A percentile compares a stretch with the other conserved stretches of the same genome.
Conservation (phyloP, 2,888 invertebrate genomes). For the Nomada ferruginata region DNA sequence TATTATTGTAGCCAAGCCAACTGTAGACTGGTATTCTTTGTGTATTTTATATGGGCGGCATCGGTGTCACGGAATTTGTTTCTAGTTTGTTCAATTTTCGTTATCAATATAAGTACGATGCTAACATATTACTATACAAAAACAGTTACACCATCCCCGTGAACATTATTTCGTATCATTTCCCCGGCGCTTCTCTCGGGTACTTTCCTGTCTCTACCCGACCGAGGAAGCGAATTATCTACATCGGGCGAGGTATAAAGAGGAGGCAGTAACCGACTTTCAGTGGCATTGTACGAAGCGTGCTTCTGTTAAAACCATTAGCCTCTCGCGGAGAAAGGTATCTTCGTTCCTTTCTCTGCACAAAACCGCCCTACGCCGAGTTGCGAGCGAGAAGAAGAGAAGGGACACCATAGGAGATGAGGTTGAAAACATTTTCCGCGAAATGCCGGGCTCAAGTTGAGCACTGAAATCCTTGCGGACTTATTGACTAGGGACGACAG, state of each 20-base stretch:
- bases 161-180: constrained; percentile 13
- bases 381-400: not conserved
- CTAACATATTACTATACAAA: no score
- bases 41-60: no score
- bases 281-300: constrained; percentile 37
- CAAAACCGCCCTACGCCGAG: not conserved
- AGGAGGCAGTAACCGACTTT: constrained; percentile 39
- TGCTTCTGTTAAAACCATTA: constrained; percentile 58
- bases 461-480: constrained; percentile 51
- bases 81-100: no score
- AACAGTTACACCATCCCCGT: no score
- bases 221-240: not conserved
- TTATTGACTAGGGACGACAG: constrained; percentile 67
- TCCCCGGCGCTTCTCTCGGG: no score
- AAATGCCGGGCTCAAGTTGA: constrained; percentile 56
- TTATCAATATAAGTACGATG: no score
- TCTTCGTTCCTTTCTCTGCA: constrained; percentile 3
- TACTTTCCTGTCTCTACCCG: not conserved
- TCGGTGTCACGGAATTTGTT: no score
- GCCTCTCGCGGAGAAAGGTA: constrained; percentile 40
- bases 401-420: not conserved
- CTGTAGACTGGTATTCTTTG: no score
- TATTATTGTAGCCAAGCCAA: no score
- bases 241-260: not conserved
- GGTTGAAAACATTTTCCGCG: constrained; percentile 35